Base-by-base conservation (phyloP, 2,113 vertebrate genomes). In the Oryzias melastigma region DNA sequence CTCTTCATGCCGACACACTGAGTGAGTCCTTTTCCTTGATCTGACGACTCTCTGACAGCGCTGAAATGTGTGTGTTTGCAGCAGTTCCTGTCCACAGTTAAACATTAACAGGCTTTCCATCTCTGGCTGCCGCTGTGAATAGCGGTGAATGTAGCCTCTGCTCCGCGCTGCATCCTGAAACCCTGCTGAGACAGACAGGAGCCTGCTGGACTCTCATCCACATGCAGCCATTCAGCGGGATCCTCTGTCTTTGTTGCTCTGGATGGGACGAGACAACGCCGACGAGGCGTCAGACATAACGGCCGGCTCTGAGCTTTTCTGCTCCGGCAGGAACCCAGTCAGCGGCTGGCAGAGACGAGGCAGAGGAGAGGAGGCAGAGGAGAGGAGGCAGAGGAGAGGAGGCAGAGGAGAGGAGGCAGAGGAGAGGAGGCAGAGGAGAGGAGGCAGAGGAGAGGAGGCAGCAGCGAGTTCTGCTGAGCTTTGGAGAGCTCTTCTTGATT, bases 71-170 rank as follows among this genome's bases (percentile, higher is more conserved):
- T 35, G 35, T 3, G 35, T 35, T 35, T 35, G 68, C 35, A 68
- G 83, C 81, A 82, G 80, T 85, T 88, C 86, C 84, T 88, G 76
- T 70, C 29, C 45, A 44, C 46, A 55, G 84, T 84, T 85, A 58
- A 88, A 83, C 73, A 88, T 87, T 88, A 88, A 88, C 85, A 60
- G 66, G 55, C 47, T 49, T 18, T 68, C 71, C 73, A 62, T 79
- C 85, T 71, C 50, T 15, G 24, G 50, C 68, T 18, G 52, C 65
- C 52, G 47, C 62, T 15, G 20, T 77, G 75, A 85, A 78, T 74
- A 63, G 58, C 17, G 2, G 51, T 73, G 74, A 78, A 68, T 82
- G 71, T 56, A 69, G 65, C 58, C 44, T 17, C 18, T 17, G 46
- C 63, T 58, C 73, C 68, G 50, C 22, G 64, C 62, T 52, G 80